phyloP scores from a whole-genome alignment of 2,113 vertebrate species.

The Panurus biarmicus region DNA sequence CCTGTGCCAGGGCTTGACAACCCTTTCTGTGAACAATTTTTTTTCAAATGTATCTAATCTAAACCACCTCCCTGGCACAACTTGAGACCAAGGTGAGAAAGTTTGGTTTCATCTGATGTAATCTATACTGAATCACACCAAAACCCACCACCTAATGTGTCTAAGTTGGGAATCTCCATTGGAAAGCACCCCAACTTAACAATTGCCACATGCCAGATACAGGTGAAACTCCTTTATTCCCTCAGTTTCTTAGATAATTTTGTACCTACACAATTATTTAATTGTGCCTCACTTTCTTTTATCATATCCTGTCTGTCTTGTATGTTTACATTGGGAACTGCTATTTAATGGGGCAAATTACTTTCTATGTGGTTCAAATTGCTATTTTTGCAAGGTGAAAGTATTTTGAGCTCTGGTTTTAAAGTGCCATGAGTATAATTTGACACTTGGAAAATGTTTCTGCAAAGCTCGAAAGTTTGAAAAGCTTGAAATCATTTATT shows the following conservation, averaged over 20 bases:
- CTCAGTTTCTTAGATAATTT: background rate
- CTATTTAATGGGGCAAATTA: background rate
- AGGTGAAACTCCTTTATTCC: background rate
- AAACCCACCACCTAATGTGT: background rate
- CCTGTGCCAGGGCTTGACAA: background rate
- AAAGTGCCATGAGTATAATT: background rate
- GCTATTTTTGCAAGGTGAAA: background rate
- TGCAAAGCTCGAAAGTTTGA: background rate
- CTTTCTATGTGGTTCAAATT: background rate
- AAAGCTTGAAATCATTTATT: background rate
- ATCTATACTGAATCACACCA: background rate
- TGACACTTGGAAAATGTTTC: background rate
- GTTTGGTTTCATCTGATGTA: background rate
- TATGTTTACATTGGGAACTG: background rate
- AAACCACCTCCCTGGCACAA: background rate
- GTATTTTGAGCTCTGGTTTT: conserved; percentile 2
- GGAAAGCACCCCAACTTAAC: background rate
- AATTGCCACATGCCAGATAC: background rate
- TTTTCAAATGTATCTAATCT: background rate
- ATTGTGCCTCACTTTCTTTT: background rate
- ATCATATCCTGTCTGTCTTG: background rate
- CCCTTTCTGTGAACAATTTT: background rate
- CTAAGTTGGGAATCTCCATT: background rate
- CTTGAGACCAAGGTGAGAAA: background rate
- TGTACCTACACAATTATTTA: background rate